Base-by-base conservation (phyloP, 2,797 vertebrate genomes). In the Coranthus polyacanthus region DNA sequence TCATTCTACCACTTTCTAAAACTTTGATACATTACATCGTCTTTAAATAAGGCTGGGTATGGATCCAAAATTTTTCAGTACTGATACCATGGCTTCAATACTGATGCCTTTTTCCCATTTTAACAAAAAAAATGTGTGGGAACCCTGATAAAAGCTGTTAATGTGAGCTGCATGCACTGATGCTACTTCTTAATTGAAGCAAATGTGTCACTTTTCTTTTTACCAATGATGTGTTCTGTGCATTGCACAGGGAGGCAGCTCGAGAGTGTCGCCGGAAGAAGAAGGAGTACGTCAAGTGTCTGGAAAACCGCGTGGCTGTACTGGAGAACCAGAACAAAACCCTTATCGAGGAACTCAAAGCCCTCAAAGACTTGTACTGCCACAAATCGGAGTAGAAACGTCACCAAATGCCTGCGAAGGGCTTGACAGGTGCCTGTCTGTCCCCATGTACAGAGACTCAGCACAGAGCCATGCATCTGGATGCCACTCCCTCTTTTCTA, bases 271-370 rank as follows among this genome's bases (percentile, higher is more conserved):
- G 98, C 78, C 93, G 98, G 81, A 99, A 99, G 96, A 99, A 99
- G 89, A 99, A 99, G 88, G 98, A 99, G 81, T 99, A 99, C 38
- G 98, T 99, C 75, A 99, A 99, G 89, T 99, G 98, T 95, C 92
- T 99, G 94, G 98, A 99, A 93, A 99, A 99, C 94, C 95, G 98
- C 39, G 98, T 99, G 85, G 98, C 98, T 15, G 98, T 99, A 81
- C 93, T 99, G 93, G 98, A 99, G 91, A 99, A 99, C 93, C 98
- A 99, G 95, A 99, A 99, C 95, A 99, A 99, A 94, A 99, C 98
- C 89, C 94, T 99, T 81, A 99, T 99, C 41, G 98, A 99, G 93
- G 98, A 99, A 92, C 96, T 99, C 53, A 99, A 99, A 96, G 97
- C 98, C 93, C 98, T 99, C 92, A 99, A 99, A 93, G 98, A 99